Conservation (phyloP, 2,797 vertebrate genomes). For the Meriones psammophilus region DNA sequence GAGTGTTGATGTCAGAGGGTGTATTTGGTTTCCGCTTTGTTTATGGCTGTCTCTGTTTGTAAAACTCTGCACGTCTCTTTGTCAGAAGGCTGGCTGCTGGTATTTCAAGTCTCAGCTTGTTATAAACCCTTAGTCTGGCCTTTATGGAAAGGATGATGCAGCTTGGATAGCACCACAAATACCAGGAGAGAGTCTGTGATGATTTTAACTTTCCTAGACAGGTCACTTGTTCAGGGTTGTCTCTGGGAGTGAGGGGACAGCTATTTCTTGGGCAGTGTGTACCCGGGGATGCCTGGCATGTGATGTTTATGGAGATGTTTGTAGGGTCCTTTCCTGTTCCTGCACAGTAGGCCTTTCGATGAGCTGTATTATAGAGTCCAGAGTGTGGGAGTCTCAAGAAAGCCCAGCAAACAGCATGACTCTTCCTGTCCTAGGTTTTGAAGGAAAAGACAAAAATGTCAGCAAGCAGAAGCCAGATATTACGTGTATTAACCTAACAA, state of each 20-base stretch:
- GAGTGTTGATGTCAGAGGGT: neutral
- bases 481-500: neutral
- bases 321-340: neutral
- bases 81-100: neutral
- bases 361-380: neutral
- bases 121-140: neutral
- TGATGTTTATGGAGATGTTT: neutral
- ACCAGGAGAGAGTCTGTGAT: neutral
- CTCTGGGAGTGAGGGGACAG: neutral
- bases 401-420: neutral
- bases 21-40: neutral
- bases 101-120: neutral
- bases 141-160: neutral
- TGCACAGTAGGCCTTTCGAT: neutral
- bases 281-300: neutral
- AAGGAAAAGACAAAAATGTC: neutral
- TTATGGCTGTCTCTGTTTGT: neutral
- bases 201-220: neutral
- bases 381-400: neutral
- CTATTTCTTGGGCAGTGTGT: neutral
- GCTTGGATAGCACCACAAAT: neutral
- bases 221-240: neutral
- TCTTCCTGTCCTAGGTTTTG: constrained; percentile 11
- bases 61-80: neutral
- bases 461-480: neutral